Base-by-base conservation (phyloP, 2,797 vertebrate species). In the Menidia menidia region DNA sequence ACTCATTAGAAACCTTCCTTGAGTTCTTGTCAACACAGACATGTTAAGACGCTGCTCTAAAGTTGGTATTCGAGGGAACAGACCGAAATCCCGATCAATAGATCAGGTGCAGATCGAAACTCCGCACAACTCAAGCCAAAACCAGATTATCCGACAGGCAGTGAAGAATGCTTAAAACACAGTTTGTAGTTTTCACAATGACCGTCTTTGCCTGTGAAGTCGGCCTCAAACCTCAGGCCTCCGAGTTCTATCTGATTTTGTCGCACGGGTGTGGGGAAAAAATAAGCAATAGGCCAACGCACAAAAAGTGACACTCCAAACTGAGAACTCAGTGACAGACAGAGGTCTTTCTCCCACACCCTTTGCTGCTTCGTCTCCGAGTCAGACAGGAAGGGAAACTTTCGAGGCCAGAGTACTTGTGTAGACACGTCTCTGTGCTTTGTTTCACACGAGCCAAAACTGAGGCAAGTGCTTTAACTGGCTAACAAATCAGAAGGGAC, bases 341-440 rank as follows among this genome's bases (percentile, higher is more conserved):
- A 81, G 68, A 45, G 62, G 53, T 71, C 31, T 53, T 63, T 58
- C 82, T 81, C 25, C 51, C 13, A 11, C 10, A 44, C 35, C 8
- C 47, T 50, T 65, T 70, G 45, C 25, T 31, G 58, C 63, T 60
- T 53, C 14, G 4, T 64, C 15, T 52, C 44, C 55, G 70, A 73
- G 54, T 56, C 75, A 78, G 56, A 70, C 77, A 67, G 84, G 78
- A 82, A 85, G 69, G n/a, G 62, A 78, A 82, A 70, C 47, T 81
- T 41, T 71, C 11, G 33, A 55, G 57, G 75, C 55, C 61, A 45
- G 47, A 68, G 52, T 31, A 51, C 71, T 25, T 53, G 59, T 33
- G 65, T 73, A 77, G 61, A 69, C 3, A 4, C 60, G 52, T 1
- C 8, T 64, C 56, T 57, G 30, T 60, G 61, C 59, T 78, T 64